These are phyloP conservation scores for Tympanoctomys barrerae DNA, from an alignment of 2,797 vertebrate species.

Conservation along the genomic window DNA sequence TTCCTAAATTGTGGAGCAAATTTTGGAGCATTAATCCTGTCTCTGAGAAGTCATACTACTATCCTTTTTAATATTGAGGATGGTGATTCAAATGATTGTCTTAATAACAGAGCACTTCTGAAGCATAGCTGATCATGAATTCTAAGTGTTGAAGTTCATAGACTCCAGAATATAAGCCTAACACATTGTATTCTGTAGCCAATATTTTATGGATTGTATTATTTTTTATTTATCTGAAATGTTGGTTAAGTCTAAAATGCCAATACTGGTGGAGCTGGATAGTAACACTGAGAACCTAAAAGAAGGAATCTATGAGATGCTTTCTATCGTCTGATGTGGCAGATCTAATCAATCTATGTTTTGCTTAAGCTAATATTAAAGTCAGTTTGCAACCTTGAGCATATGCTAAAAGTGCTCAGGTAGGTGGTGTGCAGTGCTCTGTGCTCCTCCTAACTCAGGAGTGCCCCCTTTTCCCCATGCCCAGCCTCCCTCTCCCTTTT, in stretches of 20 bases:
- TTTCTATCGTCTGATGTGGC: background rate
- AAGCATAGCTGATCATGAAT: background rate
- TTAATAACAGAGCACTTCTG: background rate
- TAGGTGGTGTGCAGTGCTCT: background rate
- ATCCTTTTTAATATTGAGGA: background rate
- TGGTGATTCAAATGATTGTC: background rate
- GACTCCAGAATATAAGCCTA: background rate
- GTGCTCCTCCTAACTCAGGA: background rate
- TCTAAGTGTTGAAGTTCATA: background rate
- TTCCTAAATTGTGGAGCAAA: background rate
- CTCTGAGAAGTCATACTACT: background rate
- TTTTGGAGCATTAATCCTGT: background rate
- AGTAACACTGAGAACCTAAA: background rate
- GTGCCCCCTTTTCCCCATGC: background rate
- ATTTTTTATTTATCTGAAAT: slow-evolving; percentile 29
- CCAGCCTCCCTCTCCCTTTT: background rate
- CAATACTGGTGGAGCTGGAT: background rate
- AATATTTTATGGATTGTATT: background rate
- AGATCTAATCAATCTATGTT: background rate
- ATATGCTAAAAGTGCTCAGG: background rate
- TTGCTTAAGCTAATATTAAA: background rate
- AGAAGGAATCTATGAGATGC: background rate
- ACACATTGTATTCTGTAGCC: background rate
- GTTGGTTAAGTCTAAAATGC: background rate
- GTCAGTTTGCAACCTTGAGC: background rate